phyloP scores from a whole-genome alignment of 2,797 vertebrate species.

The Danio choprae region DNA sequence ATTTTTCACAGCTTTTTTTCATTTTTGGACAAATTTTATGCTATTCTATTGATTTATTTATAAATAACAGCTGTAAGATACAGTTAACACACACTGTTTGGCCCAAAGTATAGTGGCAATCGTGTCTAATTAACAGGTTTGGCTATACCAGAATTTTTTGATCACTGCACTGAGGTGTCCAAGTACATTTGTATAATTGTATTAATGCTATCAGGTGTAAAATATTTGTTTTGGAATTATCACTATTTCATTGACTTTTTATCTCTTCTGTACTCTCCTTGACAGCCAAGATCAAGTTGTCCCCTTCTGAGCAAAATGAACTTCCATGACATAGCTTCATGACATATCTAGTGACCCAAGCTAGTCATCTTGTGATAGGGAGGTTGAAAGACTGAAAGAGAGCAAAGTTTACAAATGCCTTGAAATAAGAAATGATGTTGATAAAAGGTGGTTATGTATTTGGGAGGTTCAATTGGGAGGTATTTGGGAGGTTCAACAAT shows the following conservation, averaged over 20 bases:
- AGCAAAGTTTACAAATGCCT: constrained; percentile 15
- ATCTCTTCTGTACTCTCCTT: constrained; percentile 5
- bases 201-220: not conserved
- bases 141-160: not conserved
- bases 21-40: not conserved
- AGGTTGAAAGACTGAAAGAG: constrained; percentile 15
- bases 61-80: not conserved
- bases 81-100: not conserved
- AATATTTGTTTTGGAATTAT: not conserved
- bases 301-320: not conserved
- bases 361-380: constrained; percentile 1
- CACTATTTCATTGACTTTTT: not conserved
- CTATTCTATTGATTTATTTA: not conserved
- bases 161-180: not conserved
- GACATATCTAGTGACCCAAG: not conserved
- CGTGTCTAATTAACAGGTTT: not conserved
- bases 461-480: not conserved
- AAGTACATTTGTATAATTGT: not conserved
- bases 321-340: constrained; percentile 8
- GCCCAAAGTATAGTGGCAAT: not conserved
- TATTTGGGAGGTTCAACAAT: not conserved
- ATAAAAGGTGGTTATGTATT: constrained; percentile 17
- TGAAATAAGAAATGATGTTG: constrained; percentile 14
- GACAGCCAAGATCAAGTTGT: constrained; percentile 15
- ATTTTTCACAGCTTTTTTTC: no score